These are phyloP conservation scores for Dastarcus helophoroides DNA, from an alignment of 2,888 invertebrate species.

Conservation along the genomic window DNA sequence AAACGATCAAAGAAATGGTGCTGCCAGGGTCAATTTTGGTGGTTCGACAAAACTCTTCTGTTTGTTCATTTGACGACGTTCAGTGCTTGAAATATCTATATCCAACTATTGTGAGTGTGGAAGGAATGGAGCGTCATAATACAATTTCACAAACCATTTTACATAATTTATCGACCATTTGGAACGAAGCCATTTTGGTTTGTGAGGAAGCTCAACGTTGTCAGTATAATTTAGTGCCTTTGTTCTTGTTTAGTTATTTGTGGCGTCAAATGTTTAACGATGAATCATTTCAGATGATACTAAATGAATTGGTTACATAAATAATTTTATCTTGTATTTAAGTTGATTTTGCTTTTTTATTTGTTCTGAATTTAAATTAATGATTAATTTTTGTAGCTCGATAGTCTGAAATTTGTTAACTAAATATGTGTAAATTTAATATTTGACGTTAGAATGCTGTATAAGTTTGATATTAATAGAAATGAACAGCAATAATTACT, in stretches of 20 bases:
- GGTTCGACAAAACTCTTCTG: constrained; percentile 22
- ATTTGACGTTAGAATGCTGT: no score
- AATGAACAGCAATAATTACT: no score
- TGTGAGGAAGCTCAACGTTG: constrained; percentile 43
- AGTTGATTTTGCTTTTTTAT: no score
- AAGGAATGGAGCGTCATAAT: constrained; percentile 21
- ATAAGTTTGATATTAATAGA: no score
- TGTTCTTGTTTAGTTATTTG: constrained; percentile 27
- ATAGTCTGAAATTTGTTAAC: no score
- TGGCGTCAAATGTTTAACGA: constrained; percentile 32
- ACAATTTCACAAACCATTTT: constrained; percentile 14
- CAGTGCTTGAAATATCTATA: constrained; percentile 17
- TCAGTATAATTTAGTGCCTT: constrained; percentile 27
- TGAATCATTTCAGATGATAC: constrained; percentile 20
- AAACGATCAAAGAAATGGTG: constrained; percentile 25
- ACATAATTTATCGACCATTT: constrained; percentile 46
- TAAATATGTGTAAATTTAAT: no score
- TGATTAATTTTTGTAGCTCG: no score
- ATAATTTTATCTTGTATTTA: no score
- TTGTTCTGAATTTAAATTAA: no score
- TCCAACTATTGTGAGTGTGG: constrained; percentile 21
- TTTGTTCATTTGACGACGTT: constrained; percentile 21
- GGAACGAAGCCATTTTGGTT: constrained; percentile 51
- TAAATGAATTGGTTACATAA: no score
- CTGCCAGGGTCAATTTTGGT: constrained; percentile 32